Conservation (phyloP, 2,888 invertebrate species). For the Harpagoxenus sublaevis region DNA sequence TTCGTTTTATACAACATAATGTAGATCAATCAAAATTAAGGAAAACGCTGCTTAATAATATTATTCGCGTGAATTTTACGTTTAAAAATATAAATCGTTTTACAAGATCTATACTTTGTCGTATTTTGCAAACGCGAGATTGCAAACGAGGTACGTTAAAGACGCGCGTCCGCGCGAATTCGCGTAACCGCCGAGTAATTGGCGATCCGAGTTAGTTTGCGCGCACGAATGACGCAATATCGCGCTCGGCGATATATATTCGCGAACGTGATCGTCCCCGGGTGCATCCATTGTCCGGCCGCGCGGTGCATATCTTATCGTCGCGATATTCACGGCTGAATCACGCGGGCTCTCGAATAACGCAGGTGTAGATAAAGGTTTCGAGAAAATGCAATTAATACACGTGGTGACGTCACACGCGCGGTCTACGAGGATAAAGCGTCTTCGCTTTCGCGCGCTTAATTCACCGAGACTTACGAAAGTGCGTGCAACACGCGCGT, state of each 20-base stretch:
- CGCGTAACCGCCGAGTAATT: background rate
- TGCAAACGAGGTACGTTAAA: too few relatives aligned
- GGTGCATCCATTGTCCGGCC: constrained; percentile 64
- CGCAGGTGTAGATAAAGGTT: constrained; percentile 40
- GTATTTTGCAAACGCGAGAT: too few relatives aligned
- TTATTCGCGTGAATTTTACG: too few relatives aligned
- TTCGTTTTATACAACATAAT: too few relatives aligned
- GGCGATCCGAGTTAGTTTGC: background rate
- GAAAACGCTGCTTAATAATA: too few relatives aligned
- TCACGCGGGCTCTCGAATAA: constrained; percentile 48
- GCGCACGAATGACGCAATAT: constrained; percentile 66
- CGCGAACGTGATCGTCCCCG: constrained; percentile 63
- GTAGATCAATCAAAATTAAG: too few relatives aligned
- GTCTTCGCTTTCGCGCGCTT: background rate
- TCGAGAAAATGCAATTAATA: constrained; percentile 46
- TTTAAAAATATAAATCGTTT: too few relatives aligned
- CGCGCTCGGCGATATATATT: constrained; percentile 42
- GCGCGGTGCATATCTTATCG: constrained; percentile 57
- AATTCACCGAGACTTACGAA: constrained; percentile 57
- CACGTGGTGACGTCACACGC: background rate
- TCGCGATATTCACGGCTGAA: constrained; percentile 40
- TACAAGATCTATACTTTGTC: too few relatives aligned
- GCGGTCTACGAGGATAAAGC: constrained; percentile 1
- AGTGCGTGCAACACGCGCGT: constrained; percentile 59
- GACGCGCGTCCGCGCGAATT: background rate